Base-by-base conservation (phyloP, 2,888 invertebrate species). In the Gastracanthus pulcherrimus region DNA sequence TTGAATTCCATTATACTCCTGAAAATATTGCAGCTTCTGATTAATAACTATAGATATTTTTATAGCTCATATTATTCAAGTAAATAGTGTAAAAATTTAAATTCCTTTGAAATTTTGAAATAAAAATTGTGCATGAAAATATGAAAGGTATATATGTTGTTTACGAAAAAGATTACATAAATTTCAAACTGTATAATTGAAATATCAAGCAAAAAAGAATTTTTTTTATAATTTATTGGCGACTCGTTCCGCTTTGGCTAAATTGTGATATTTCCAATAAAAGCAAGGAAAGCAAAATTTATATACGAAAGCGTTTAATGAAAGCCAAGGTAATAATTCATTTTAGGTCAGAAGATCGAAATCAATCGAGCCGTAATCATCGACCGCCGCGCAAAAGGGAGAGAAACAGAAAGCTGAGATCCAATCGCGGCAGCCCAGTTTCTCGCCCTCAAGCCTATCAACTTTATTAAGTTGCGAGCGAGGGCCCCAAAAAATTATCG, bases 381-480 rank as follows among this genome's bases (percentile, higher is more conserved):
- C 67, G 41, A 62, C 16, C 41, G 36, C n/a, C 6, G 3, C 11
- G n/a, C n/a, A 26, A 66, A 67, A 34, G 38, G 31, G 69, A 69
- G 9, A 31, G 41, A 29, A 16, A 19, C 9, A 60, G 36, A 34
- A 48, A 31, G 19, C 16, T 11, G 41, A 66, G 74, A 76, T 76
- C 34, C 36, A 13, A 75, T 75, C 76, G 60, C 72, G 26, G 38
- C 62, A 19, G n/a, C n/a, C n/a, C 34, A 19, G 41, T 45, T 71
- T 80, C 80, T 76, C 81, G 80, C 78, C 82, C 80, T 72, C 75
- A 45, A 76, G 83, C 75, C 74, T 74, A 72, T 76, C 76, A 81
- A 83, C 85, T 87, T 87, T 87, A 88, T 89, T 88, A 87, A 87
- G 86, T 85, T 81, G 84, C 85, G 84, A 83, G 72, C 82, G 11